Evolutionary conservation across 2,113 vertebrate genomes (phyloP).

Genomic region (Vidua macroura): DNA sequence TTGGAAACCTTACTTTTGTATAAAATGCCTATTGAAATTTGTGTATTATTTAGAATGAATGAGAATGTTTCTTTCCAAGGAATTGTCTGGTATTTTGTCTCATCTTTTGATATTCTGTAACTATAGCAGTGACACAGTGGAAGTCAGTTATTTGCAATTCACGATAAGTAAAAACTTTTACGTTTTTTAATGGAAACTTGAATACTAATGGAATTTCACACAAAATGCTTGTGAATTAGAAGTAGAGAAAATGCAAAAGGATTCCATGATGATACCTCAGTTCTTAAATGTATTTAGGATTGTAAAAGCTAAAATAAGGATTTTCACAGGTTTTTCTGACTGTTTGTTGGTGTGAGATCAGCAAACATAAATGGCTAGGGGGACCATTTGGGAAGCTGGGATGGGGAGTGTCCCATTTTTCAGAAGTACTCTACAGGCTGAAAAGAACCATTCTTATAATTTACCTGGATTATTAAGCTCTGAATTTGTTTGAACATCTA

Average conservation of each 20-base stretch:
- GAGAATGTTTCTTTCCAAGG: background rate
- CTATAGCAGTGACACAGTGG: background rate
- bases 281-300: background rate
- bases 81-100: background rate
- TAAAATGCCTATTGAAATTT: background rate
- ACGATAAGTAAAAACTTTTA: background rate
- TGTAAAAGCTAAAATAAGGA: background rate
- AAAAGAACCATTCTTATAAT: background rate
- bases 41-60: background rate
- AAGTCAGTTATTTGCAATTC: background rate
- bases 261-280: background rate
- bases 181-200: background rate
- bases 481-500: background rate
- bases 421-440: background rate
- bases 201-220: background rate
- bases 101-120: background rate
- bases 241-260: background rate
- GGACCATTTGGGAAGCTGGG: background rate
- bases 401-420: background rate
- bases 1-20: background rate
- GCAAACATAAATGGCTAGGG: background rate
- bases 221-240: background rate
- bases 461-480: background rate
- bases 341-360: background rate
- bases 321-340: background rate